Evolutionary conservation across 2,888 invertebrate genomes (phyloP), one percentile per base, ranked within the genome.

Genomic region (Eilema griseolum): DNA sequence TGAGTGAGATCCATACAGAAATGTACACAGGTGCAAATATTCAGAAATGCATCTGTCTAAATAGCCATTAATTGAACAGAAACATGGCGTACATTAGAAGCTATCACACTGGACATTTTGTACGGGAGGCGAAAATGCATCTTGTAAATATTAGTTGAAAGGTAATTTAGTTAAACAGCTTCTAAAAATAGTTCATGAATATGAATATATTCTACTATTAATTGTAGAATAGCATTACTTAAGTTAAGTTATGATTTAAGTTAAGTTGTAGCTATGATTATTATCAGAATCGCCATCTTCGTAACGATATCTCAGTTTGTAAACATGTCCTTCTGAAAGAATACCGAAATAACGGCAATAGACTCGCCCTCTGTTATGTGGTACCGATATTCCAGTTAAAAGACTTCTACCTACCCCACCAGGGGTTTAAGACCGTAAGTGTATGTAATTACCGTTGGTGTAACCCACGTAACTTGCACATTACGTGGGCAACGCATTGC

Each of bases 101-200:
- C 72, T 72, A 80, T 78, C 72, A 73, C 64, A 75, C 67, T 72
- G 60, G 81, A 66, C 64, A 74, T 73, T 76, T 64, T 73, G 69
- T 67, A 73, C 52, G 20, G n/a, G 52, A 52, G 52, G 52, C 20
- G 52, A 20, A 20, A 52, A 52, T n/a, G 10, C 52, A 52, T 52
- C 20, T 52, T n/a, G 52, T 52, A 52, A 52, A 52, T 52, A 52
- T n/a, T 52, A 52, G 52, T 52, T 52, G 52, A 2, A 52, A 20
- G 2, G n/a, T 10, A 52, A n/a, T 46, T 4, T 20, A 41, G 41
- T 41, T 20, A 7, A 46, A 46, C 20, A 20, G 46, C 20, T n/a
- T 52, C 52, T n/a, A n/a, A 20, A 52, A 52, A 52, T 52, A 52
- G n/a, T 20, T 20, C 46, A 20, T 20, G 7, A 12, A 12, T 12